Evolutionary conservation across 2,797 vertebrate species (phyloP), one percentile per base, ranked within the genome.

Genomic region (Acanthis flammea): DNA sequence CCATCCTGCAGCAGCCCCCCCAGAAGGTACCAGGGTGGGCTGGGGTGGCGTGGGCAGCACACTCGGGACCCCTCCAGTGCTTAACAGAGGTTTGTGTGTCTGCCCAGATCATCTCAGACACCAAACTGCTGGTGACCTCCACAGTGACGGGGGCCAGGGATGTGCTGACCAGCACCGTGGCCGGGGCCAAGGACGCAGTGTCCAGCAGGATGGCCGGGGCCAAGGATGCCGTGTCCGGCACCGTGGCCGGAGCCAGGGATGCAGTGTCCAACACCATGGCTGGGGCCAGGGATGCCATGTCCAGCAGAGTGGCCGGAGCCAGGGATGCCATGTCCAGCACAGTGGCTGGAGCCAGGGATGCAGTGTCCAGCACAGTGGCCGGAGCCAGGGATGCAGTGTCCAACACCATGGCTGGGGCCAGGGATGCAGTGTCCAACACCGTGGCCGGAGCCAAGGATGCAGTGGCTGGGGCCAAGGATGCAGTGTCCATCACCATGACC

Each of bases 1-100:
- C 91, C 60, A 96, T 98, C 74, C 97, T 98, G 50, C 98, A 98
- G 68, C 96, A 98, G 42, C 96, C 98, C 9, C 89, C 98, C 0
- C 94, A 97, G 31, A 94, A 55, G 97, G 98, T 98, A 88, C 23
- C 0, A 1, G 7, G 9, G 3, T 7, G 19, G 33, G 12, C 2
- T n/a, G 41, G 21, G 15, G 1, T 42, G 41, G 16, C 17, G 7
- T 18, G 41, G 27, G 30, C n/a, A 19, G 41, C 19, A 9, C 2
- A 0, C 11, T 16, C 0, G 0, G 27, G 27, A 10, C 2, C 9
- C 6, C 30, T 28, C 8, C 3, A 14, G 42, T 2, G 14, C n/a
- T 37, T 37, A 22, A 58, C 60, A 23, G n/a, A 31, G 30, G 1
- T 7, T 16, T 37, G 35, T 48, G 39, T 53, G 9, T 45, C 2